These are phyloP conservation scores for Sebastes schlegelii DNA, from an alignment of 2,113 vertebrate species.

Conservation along the genomic window DNA sequence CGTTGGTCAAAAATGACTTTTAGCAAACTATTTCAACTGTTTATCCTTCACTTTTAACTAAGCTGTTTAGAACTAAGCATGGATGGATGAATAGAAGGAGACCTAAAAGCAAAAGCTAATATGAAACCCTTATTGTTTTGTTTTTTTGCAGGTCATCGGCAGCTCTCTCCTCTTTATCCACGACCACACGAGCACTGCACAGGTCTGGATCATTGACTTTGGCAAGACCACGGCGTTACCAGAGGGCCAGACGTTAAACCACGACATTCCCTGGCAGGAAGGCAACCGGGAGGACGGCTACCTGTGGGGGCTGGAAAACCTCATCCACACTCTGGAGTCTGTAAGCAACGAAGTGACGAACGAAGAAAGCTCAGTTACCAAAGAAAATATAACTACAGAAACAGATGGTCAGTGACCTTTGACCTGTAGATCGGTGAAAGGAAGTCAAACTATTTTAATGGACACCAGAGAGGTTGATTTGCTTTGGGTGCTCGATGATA, in stretches of 20 bases:
- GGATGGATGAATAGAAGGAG: not conserved
- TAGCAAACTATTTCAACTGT: not conserved
- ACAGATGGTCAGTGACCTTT: constrained; percentile 44
- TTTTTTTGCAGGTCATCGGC: constrained; percentile 88
- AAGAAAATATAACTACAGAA: constrained; percentile 39
- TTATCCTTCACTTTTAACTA: not conserved
- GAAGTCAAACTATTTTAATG: constrained; percentile 16
- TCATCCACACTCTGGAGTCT: constrained; percentile 83
- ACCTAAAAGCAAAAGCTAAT: constrained; percentile 1
- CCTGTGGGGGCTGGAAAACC: constrained; percentile 95
- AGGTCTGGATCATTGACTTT: constrained; percentile 99
- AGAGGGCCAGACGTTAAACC: constrained; percentile 90
- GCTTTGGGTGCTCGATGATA: constrained; percentile 22
- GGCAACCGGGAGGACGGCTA: constrained; percentile 98
- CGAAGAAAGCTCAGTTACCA: constrained; percentile 11
- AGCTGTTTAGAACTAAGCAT: not conserved
- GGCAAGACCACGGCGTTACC: constrained; percentile 93
- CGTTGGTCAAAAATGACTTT: not conserved
- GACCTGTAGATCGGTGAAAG: constrained; percentile 7
- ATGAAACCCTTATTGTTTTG: not conserved
- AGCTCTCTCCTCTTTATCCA: constrained; percentile 99
- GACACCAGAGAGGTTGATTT: constrained; percentile 18
- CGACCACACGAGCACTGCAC: constrained; percentile 89
- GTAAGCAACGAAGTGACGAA: constrained; percentile 30
- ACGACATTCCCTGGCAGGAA: constrained; percentile 92